These are phyloP conservation scores for Aulostomus chinensis DNA, from an alignment of 2,797 vertebrate genomes.

Conservation along the genomic window DNA sequence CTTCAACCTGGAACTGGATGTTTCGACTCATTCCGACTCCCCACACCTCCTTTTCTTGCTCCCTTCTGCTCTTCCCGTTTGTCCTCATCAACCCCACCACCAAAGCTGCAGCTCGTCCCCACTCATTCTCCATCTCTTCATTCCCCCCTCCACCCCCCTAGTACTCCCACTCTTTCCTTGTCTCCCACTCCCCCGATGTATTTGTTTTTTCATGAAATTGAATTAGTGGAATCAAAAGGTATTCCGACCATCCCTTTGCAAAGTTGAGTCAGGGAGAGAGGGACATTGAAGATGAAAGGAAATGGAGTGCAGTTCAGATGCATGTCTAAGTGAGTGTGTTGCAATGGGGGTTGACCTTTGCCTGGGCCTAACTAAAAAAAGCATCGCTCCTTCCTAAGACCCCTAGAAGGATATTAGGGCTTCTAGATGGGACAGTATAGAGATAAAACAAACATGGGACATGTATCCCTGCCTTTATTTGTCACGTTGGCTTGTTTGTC, in stretches of 20 bases:
- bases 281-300: constrained; percentile 80
- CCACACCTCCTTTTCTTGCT: constrained; percentile 58
- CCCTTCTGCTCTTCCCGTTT: constrained; percentile 46
- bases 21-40: constrained; percentile 69
- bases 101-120: constrained; percentile 25
- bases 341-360: constrained; percentile 72
- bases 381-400: constrained; percentile 68
- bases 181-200: constrained; percentile 72
- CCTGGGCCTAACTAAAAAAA: constrained; percentile 68
- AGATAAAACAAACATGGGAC: constrained; percentile 36
- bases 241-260: constrained; percentile 75
- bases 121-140: constrained; percentile 54
- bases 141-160: constrained; percentile 7
- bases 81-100: constrained; percentile 34
- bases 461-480: constrained; percentile 29
- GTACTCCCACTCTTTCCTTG: constrained; percentile 69
- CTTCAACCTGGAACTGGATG: constrained; percentile 74
- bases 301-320: constrained; percentile 79
- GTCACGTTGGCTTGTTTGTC: constrained; percentile 19
- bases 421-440: constrained; percentile 51
- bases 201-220: constrained; percentile 88
- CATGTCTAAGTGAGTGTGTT: constrained; percentile 74
- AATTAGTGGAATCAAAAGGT: constrained; percentile 87
- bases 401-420: constrained; percentile 70
- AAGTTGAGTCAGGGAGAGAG: constrained; percentile 81